These are phyloP conservation scores for Nymphalis c-album DNA, from an alignment of 2,888 invertebrate genomes.

Conservation along the genomic window DNA sequence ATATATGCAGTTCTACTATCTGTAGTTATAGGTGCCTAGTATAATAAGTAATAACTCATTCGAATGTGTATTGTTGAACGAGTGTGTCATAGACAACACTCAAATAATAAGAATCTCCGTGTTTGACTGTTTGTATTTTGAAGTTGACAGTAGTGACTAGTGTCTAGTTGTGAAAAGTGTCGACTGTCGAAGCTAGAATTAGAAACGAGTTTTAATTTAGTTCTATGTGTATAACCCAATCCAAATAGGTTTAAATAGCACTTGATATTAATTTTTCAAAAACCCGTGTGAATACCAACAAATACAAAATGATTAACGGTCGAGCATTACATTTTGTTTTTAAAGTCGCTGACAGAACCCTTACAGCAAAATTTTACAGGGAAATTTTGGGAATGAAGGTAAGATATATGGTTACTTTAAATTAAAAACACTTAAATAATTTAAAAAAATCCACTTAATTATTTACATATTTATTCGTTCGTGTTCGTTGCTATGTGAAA, in stretches of 20 bases:
- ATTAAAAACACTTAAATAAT: background rate
- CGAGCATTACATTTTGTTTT: constrained; percentile 98
- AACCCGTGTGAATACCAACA: background rate
- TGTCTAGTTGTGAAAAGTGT: background rate
- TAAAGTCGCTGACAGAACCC: constrained; percentile 94
- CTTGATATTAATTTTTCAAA: background rate
- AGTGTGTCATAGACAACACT: constrained; percentile 9
- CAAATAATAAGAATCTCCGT: constrained; percentile 8
- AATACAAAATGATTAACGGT: constrained; percentile 80
- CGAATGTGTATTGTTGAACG: constrained; percentile 9
- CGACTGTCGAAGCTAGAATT: background rate
- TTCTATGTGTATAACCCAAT: background rate
- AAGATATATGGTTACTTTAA: constrained; percentile 44
- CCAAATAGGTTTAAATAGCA: background rate
- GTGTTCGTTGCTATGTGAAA: background rate
- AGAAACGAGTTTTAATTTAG: background rate
- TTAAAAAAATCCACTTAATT: background rate
- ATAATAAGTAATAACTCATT: constrained; percentile 4
- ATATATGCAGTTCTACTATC: no score
- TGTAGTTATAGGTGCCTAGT: background rate
- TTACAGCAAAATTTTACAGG: constrained; percentile 93
- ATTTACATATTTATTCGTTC: constrained; percentile 9
- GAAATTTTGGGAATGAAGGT: constrained; percentile 98
- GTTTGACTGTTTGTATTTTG: constrained; percentile 17
- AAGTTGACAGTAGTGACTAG: constrained; percentile 12